Evolutionary conservation across 2,888 invertebrate genomes (phyloP), one percentile per base, ranked within the genome.

Genomic region (Phrixothrix hirtus): DNA sequence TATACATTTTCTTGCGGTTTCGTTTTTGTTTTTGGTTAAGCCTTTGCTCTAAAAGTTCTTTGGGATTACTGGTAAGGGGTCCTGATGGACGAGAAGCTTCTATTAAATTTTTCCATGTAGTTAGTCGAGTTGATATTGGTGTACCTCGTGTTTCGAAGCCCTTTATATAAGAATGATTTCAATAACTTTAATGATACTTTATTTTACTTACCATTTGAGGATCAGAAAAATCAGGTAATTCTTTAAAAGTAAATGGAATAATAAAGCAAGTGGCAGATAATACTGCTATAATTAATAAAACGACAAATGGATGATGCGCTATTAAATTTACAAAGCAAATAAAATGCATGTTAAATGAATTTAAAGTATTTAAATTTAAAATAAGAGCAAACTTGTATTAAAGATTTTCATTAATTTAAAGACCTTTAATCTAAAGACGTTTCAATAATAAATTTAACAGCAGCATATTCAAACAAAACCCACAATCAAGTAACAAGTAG

Each of bases 131-230:
- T 1, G 92, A 86, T 65, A 95, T 81, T 32, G 80, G 78, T 1
- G 95, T 95, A n/a, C 94, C 94, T 57, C 95, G 82, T 9, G 95
- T 88, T 74, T 94, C 93, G 77, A 95, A 96, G 2, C 95, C 95
- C 84, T 93, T 65, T 13, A 1, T 5, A 7, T 29, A 5, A 2
- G 3, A n/a, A n/a, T n/a, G n/a, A n/a, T n/a, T n/a, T n/a, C n/a
- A n/a, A n/a, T n/a, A n/a, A n/a, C n/a, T n/a, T n/a, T n/a, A n/a
- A n/a, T n/a, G n/a, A n/a, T n/a, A n/a, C n/a, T 29, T 15, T 36
- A 11, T 26, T 35, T 44, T 53, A 73, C 79, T 79, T 76, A 89
- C 90, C 79, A 87, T 77, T 69, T 90, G 85, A 14, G 95, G 95
- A 75, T 95, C 92, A 59, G 86, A 84, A 77, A 95, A 95, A 73